Base-by-base conservation (phyloP, 2,797 vertebrate species). In the Diplodus puntazzo region DNA sequence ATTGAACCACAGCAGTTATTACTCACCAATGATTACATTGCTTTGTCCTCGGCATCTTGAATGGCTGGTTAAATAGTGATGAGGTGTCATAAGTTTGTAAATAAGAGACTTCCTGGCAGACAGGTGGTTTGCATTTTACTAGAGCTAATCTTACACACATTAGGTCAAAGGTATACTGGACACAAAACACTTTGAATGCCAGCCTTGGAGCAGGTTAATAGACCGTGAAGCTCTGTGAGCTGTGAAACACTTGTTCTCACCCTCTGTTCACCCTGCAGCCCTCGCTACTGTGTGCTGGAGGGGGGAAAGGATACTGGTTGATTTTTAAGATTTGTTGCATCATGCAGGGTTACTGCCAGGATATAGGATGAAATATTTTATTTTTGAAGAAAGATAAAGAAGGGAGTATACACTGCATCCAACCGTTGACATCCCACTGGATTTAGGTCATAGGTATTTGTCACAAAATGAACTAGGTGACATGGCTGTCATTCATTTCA, bases 101-200 rank as follows among this genome's bases (percentile, higher is more conserved):
- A 89, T 86, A 76, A 92, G 80, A 90, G 57, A 83, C 88, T 90
- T 92, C 80, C 80, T 73, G 71, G 60, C 77, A 57, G 78, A 88
- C 85, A 68, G 87, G 53, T 89, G 91, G 92, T 93, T 93, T 87
- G 80, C 74, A 74, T 90, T 95, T 94, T 67, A 94, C 94, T 85
- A 75, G 77, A 87, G 84, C 90, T 92, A 91, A 92, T 90, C 87
- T 72, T 82, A 85, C 77, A 92, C 90, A 81, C 88, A 91, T 90
- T 83, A 85, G 91, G 87, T 91, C 87, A 92, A 92, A 92, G 92
- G 92, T 93, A 75, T 21, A 63, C 69, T 48, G 68, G 77, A 82
- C 67, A 20, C 70, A 68, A 12, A 57, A 68, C 60, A 11, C 65
- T 72, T 20, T 80, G 79, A 76, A 61, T 39, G 63, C 58, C 65